A percentile compares a stretch with the other conserved stretches of the same genome.
These are phyloP conservation scores for Ptychodera flava DNA, from an alignment of 35 echinoderm and acorn worm species.

Conservation along the genomic window DNA sequence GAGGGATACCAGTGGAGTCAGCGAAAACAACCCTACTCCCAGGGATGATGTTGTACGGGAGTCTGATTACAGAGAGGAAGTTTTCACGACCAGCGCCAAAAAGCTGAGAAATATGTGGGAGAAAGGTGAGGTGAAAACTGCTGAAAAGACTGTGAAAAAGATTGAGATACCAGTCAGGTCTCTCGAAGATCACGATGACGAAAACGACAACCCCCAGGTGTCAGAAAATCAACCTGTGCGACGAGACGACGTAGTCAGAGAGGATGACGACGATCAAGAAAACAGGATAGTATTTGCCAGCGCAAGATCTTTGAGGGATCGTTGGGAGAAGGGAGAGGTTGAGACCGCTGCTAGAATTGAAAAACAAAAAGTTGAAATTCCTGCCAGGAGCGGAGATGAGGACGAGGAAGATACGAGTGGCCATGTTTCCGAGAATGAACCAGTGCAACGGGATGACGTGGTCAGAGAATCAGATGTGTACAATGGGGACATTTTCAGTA, in stretches of 20 bases:
- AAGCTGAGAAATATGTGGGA: conserved; percentile 84
- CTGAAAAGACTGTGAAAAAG: conserved; percentile 26
- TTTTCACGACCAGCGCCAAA: conserved; percentile 20
- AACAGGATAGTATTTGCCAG: conserved; percentile 26
- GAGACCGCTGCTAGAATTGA: conserved; percentile 71
- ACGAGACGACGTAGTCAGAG: conserved; percentile 61
- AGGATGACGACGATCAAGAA: conserved; percentile 28
- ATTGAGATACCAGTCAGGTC: conserved; percentile 22
- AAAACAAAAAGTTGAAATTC: conserved; percentile 25
- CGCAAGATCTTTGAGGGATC: conserved; percentile 50
- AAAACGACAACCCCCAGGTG: conserved; percentile 28
- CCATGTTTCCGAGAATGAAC: conserved; percentile 65
- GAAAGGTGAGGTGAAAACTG: conserved; percentile 69
- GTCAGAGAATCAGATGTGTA: conserved; percentile 18
- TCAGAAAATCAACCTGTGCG: conserved; percentile 67
- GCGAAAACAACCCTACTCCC: background rate
- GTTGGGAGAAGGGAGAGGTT: conserved; percentile 77
- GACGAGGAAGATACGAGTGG: conserved; percentile 11
- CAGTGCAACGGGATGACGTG: conserved; percentile 61
- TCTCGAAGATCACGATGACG: conserved; percentile 34
- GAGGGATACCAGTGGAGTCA: background rate
- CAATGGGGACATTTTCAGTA: conserved; percentile 39
- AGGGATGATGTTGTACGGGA: background rate
- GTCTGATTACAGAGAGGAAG: background rate
- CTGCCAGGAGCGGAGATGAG: conserved; percentile 35